Evolutionary conservation across 2,888 invertebrate genomes (phyloP), one percentile per base, ranked within the genome.

Genomic region (Microplitis deprimator): DNA sequence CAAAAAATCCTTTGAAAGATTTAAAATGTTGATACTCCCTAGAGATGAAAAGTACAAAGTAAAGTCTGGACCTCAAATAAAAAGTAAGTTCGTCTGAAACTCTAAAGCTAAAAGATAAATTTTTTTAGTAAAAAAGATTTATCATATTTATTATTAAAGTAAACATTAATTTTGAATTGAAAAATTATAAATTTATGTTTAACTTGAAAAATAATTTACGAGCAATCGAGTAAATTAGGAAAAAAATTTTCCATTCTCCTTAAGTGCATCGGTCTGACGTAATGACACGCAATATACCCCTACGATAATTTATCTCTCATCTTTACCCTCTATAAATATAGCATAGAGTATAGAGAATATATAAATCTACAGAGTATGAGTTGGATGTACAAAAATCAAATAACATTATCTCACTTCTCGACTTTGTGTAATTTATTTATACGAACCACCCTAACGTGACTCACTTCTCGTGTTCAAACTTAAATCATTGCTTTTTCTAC

Each of bases 161-260:
- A 29, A 29, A 29, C 29, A 29, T 29, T 4, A 29, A 29, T 29
- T 29, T 3, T 29, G 29, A 29, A 29, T 29, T 29, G 29, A 29
- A 29, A 4, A 29, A 29, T 29, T 29, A 29, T 29, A 4, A 29
- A 29, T 29, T 29, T 29, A 29, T 29, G 0, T 29, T 29, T 29
- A 0, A 3, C 29, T 29, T 29, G 29, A 29, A 29, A 29, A 74
- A 74, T 74, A 68, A 74, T 74, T 61, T 61, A 74, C 67, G 39
- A 67, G 13, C 29, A 74, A 74, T 61, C 40, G 16, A 74, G 39
- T 38, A 59, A 68, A 68, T 68, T 60, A 60, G 74, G 17, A 74
- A 20, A 68, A 29, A 29, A 29, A 29, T 29, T 74, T 59, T 74
- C 74, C 17, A 17, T 74, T 74, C 59, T 16, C 68, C 62, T 38